Conservation (phyloP, 1,140 invertebrate genomes). For the Pogonus chalceus region DNA sequence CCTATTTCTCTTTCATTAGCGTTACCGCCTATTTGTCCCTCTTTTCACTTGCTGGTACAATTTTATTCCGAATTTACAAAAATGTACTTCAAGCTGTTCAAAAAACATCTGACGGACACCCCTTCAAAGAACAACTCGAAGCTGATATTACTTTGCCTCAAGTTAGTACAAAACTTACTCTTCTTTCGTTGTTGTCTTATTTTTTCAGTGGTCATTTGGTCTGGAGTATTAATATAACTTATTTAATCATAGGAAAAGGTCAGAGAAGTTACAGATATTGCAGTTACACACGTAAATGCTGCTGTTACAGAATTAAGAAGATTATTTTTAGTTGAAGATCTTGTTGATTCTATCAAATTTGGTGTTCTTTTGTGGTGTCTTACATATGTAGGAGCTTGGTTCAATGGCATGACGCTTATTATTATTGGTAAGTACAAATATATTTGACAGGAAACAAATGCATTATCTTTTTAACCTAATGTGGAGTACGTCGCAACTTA, state of each 20-base stretch:
- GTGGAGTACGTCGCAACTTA: too few species aligned
- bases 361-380: slow-evolving; percentile 85
- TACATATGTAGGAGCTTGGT: slow-evolving; percentile 94
- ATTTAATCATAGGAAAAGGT: too few species aligned
- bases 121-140: slow-evolving; percentile 90
- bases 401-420: slow-evolving; percentile 94
- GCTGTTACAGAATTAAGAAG: slow-evolving; percentile 71
- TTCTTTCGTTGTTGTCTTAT: too few species aligned
- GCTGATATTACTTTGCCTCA: slow-evolving; percentile 72
- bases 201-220: too few species aligned
- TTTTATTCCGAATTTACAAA: slow-evolving; percentile 93
- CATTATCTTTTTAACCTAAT: too few species aligned
- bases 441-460: too few species aligned
- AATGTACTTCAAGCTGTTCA: slow-evolving; percentile 90
- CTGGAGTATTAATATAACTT: too few species aligned
- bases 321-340: slow-evolving; percentile 91
- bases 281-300: slow-evolving; percentile 76
- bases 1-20: slow-evolving; percentile 90
- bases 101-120: slow-evolving; percentile 93
- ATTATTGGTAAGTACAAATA: slow-evolving; percentile 87
- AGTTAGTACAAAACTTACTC: too few species aligned
- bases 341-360: slow-evolving; percentile 93
- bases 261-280: slow-evolving; percentile 70
- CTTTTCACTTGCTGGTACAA: slow-evolving; percentile 67
- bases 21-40: slow-evolving; percentile 88